Conservation (phyloP, 2,797 vertebrate genomes). For the Cossypha caffra region DNA sequence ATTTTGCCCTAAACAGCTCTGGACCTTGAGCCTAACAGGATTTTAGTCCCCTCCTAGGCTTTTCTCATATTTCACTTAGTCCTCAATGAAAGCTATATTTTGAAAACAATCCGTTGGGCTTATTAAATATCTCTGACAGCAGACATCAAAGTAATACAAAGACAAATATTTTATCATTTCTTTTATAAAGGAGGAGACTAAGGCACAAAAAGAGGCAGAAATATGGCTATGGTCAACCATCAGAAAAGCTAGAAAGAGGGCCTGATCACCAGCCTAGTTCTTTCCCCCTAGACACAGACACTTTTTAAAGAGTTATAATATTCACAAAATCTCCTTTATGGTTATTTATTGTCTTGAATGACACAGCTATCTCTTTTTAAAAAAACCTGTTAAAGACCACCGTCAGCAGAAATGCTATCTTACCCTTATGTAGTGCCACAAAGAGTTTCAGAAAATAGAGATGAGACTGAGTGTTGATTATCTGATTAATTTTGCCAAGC, state of each 20-base stretch:
- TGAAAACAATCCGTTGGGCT: neutral
- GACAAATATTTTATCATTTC: neutral
- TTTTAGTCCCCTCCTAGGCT: neutral
- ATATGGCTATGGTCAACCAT: neutral
- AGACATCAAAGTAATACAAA: neutral
- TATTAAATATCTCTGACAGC: neutral
- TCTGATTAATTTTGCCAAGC: slow-evolving; percentile 72
- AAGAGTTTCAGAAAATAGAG: slow-evolving; percentile 36
- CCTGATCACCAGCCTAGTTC: neutral
- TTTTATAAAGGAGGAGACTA: neutral
- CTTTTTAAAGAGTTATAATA: neutral
- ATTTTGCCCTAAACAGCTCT: neutral
- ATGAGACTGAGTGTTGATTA: slow-evolving; percentile 49
- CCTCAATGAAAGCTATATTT: neutral
- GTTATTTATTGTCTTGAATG: neutral
- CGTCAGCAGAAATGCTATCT: slow-evolving; percentile 21
- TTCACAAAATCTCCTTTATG: neutral
- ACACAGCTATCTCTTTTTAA: neutral
- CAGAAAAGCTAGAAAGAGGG: neutral
- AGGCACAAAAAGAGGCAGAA: neutral
- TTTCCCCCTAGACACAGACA: neutral
- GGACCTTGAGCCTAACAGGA: neutral
- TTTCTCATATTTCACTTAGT: neutral
- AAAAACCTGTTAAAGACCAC: neutral
- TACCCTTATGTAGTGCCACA: neutral